Conservation (phyloP, 2,113 vertebrate genomes). For the Tringa solitaria region DNA sequence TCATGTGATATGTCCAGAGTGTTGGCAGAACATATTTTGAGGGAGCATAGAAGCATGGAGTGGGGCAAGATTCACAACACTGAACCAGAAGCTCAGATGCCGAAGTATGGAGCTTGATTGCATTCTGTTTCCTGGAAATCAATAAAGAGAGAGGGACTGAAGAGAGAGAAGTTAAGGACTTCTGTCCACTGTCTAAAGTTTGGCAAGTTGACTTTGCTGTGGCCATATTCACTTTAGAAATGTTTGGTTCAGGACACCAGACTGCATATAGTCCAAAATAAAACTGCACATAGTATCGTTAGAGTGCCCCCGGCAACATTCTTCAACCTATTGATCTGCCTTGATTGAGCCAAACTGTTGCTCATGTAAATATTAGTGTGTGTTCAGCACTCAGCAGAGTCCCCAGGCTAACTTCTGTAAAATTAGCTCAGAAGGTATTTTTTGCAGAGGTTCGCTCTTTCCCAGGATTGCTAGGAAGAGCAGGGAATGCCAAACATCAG, state of each 20-base stretch:
- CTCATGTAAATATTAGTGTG: rapidly evolving
- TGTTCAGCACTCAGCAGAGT: background rate
- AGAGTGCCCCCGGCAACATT: background rate
- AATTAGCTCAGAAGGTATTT: background rate
- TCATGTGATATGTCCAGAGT: background rate
- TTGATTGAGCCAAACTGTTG: background rate
- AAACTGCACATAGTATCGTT: background rate
- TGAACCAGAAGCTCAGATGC: background rate
- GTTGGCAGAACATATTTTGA: background rate
- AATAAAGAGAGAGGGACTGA: background rate
- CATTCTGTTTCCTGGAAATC: background rate
- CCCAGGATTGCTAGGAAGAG: background rate
- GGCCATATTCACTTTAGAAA: background rate
- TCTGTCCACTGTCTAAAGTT: background rate
- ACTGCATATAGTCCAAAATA: background rate
- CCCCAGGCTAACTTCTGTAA: background rate
- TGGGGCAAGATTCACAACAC: background rate
- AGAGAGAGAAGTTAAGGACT: background rate
- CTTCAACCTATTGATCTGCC: background rate
- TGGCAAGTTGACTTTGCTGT: background rate
- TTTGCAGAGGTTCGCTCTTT: background rate
- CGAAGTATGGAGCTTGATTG: background rate
- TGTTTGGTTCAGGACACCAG: background rate
- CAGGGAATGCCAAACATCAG: background rate
- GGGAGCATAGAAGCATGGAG: background rate